These are phyloP conservation scores for Progne subis DNA, from an alignment of 2,113 vertebrate genomes.

Conservation along the genomic window DNA sequence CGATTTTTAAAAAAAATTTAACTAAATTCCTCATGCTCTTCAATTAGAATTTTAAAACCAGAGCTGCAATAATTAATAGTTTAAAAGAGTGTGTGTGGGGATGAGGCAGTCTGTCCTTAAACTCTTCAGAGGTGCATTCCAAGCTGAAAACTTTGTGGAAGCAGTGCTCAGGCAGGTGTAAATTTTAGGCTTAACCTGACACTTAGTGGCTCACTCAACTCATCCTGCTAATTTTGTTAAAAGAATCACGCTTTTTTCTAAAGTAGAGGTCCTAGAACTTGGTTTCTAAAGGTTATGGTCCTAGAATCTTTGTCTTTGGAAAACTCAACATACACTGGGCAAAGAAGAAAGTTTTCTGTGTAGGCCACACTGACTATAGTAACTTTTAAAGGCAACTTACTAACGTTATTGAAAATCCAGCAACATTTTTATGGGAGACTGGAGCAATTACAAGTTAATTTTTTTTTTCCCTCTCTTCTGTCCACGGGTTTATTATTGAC, in stretches of 20 bases:
- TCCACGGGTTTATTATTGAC: neutral
- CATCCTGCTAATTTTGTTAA: neutral
- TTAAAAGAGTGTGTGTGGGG: neutral
- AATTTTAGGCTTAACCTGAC: neutral
- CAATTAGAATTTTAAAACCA: neutral
- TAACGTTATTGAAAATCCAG: neutral
- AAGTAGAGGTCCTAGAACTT: neutral
- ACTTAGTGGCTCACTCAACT: neutral
- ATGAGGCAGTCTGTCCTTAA: neutral
- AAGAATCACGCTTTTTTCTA: neutral
- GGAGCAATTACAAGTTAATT: neutral
- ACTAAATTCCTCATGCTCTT: neutral
- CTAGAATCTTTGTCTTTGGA: neutral
- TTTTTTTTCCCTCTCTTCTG: rapidly evolving
- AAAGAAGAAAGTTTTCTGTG: neutral
- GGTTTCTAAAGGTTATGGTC: neutral
- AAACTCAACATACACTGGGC: neutral
- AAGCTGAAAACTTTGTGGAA: neutral
- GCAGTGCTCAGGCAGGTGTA: neutral
- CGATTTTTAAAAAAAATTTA: neutral
- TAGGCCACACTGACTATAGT: neutral
- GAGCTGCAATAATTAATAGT: neutral
- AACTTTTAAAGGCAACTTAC: neutral
- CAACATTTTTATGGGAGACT: neutral
- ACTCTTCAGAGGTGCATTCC: neutral